A percentile compares a stretch with the other conserved stretches of the same genome.
Conservation (phyloP, 2,113 vertebrate genomes). For the Reinhardtius hippoglossoides region DNA sequence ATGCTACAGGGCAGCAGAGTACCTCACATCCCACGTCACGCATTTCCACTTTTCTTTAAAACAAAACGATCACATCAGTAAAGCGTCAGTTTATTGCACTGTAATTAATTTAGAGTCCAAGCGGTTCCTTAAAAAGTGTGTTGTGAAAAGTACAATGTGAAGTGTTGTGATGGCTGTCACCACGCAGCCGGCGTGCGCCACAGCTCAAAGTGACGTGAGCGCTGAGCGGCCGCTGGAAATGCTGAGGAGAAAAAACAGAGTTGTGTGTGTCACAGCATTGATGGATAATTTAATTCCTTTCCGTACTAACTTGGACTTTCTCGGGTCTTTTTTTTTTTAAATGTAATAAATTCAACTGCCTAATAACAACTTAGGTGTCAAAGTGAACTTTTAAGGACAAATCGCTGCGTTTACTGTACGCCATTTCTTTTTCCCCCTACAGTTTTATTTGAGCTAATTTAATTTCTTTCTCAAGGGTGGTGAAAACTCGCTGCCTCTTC, state of each 20-base stretch:
- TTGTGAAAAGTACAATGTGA: slow-evolving; percentile 65
- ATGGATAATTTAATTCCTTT: slow-evolving; percentile 46
- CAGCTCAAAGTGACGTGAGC: slow-evolving; percentile 48
- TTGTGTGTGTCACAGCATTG: slow-evolving; percentile 13
- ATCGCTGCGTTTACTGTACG: slow-evolving; percentile 58
- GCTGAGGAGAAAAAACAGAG: slow-evolving; percentile 1
- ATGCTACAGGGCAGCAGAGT: not conserved
- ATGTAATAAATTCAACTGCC: slow-evolving; percentile 11
- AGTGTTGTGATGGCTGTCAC: slow-evolving; percentile 73
- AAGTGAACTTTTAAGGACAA: slow-evolving; percentile 66
- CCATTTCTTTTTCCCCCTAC: slow-evolving; percentile 23
- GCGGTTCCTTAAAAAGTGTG: slow-evolving; percentile 38
- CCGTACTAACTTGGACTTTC: slow-evolving; percentile 38
- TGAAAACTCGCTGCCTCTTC: slow-evolving; percentile 76
- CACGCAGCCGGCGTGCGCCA: slow-evolving; percentile 7
- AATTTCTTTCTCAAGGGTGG: slow-evolving; percentile 79
- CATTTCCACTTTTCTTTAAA: slow-evolving; percentile 38
- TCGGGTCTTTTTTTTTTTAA: not conserved
- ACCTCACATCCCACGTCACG: slow-evolving; percentile 20
- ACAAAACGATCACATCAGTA: slow-evolving; percentile 16
- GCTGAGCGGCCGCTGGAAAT: slow-evolving; percentile 29
- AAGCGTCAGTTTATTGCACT: slow-evolving; percentile 45
- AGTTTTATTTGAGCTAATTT: slow-evolving; percentile 76
- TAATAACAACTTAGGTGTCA: slow-evolving; percentile 56
- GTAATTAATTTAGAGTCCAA: slow-evolving; percentile 57